Conservation (phyloP, 2,888 invertebrate genomes). For the Automeris io region DNA sequence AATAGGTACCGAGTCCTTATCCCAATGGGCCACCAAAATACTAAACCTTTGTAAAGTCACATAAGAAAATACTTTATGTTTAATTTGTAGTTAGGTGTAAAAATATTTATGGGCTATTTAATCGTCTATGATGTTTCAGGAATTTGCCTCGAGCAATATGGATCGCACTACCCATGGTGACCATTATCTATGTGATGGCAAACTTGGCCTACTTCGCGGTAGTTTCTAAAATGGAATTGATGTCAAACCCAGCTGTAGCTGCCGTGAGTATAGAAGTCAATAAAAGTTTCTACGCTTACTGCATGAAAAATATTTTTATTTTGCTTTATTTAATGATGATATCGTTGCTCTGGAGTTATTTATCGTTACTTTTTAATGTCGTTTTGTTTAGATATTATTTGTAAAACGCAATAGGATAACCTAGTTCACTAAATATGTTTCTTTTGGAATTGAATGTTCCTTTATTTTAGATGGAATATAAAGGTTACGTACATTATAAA, state of each 20-base stretch:
- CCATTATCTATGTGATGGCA: conserved; percentile 91
- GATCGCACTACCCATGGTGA: conserved; percentile 94
- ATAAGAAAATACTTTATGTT: background rate
- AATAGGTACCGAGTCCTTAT: no score
- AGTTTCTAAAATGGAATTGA: conserved; percentile 87
- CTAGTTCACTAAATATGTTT: no score
- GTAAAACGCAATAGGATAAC: no score
- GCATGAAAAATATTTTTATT: background rate
- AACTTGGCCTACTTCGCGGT: conserved; percentile 95
- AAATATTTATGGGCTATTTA: conserved; percentile 6
- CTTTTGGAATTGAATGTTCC: no score
- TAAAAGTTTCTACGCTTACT: no score
- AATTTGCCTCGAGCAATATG: conserved; percentile 95
- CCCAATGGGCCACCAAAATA: no score
- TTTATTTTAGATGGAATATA: no score
- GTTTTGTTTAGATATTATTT: no score
- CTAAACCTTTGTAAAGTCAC: background rate
- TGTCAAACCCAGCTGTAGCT: conserved; percentile 90
- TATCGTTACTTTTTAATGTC: no score
- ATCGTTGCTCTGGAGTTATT: no score
- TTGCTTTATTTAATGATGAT: no score
- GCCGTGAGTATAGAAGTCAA: conserved; percentile 87
- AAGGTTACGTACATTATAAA: no score
- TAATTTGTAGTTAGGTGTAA: background rate
- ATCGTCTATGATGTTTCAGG: conserved; percentile 69